A percentile compares a stretch with the other conserved stretches of the same genome.
phyloP scores from a whole-genome alignment of 2,797 vertebrate genomes.

The Labeo calbasu region DNA sequence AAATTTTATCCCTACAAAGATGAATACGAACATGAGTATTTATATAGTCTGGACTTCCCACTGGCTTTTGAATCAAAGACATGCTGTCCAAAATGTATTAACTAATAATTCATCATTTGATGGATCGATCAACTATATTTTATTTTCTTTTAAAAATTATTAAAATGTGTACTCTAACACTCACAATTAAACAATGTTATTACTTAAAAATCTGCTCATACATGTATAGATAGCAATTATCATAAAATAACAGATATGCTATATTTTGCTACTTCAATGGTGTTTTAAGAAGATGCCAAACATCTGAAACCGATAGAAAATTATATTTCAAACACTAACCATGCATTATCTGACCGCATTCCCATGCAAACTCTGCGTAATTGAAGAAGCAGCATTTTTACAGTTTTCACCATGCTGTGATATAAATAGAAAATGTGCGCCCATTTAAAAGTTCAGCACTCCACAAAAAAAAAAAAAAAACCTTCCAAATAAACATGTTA shows the following conservation, averaged over 20 bases:
- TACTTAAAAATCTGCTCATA: neutral
- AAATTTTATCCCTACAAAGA: neutral
- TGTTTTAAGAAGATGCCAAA: constrained; percentile 24
- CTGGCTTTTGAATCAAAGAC: neutral
- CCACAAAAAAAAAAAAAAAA: neutral
- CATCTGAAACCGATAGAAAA: constrained; percentile 27
- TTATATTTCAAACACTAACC: constrained; percentile 11
- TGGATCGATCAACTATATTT: no score
- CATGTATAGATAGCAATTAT: neutral
- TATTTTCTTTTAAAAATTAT: neutral
- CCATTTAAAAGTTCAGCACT: constrained; percentile 45
- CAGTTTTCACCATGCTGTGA: neutral
- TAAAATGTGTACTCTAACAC: neutral
- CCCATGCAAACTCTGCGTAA: neutral
- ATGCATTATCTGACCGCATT: constrained; percentile 3
- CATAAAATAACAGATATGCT: neutral
- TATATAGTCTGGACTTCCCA: neutral
- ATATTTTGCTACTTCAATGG: neutral
- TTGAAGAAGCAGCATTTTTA: neutral
- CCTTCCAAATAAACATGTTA: constrained; percentile 55
- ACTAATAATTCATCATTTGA: no score
- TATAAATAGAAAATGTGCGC: constrained; percentile 38
- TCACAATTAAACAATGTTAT: neutral
- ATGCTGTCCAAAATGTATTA: neutral
- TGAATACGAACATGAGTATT: neutral